Conservation (phyloP, 1,140 invertebrate species). For the Samia ricini region DNA sequence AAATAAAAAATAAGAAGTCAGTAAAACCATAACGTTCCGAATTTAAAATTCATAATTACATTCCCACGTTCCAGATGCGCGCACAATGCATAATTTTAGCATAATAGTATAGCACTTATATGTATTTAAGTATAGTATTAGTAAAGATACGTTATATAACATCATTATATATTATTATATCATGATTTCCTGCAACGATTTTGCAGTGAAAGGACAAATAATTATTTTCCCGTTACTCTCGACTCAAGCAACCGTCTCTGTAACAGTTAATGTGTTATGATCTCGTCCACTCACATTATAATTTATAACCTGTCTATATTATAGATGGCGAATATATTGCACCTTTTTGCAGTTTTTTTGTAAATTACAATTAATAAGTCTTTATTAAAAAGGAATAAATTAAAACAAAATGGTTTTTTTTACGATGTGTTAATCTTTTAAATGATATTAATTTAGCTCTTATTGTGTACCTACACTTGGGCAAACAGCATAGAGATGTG, state of each 20-base stretch:
- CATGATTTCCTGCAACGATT: not conserved
- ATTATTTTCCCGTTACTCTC: not conserved
- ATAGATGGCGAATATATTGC: not conserved
- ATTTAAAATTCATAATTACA: conserved; percentile 6
- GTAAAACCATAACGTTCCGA: not conserved
- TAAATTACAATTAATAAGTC: too few relatives aligned
- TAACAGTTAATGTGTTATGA: not conserved
- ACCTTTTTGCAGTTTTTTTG: not conserved
- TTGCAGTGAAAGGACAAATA: not conserved
- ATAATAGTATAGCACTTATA: too few relatives aligned
- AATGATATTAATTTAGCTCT: too few relatives aligned
- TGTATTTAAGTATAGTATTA: not conserved
- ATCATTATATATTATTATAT: not conserved
- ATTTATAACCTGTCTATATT: not conserved
- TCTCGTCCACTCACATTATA: not conserved
- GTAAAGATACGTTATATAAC: not conserved
- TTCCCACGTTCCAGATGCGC: conserved; percentile 16
- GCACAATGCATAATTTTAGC: conserved; percentile 1
- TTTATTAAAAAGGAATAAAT: too few relatives aligned
- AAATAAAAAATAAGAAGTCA: not conserved
- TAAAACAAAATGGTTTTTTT: too few relatives aligned
- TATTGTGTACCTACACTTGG: too few relatives aligned
- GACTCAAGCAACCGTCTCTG: not conserved
- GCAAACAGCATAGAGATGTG: too few relatives aligned
- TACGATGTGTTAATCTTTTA: too few relatives aligned